Conservation (phyloP, 2,113 vertebrate genomes). For the Rhadina sibilatrix region DNA sequence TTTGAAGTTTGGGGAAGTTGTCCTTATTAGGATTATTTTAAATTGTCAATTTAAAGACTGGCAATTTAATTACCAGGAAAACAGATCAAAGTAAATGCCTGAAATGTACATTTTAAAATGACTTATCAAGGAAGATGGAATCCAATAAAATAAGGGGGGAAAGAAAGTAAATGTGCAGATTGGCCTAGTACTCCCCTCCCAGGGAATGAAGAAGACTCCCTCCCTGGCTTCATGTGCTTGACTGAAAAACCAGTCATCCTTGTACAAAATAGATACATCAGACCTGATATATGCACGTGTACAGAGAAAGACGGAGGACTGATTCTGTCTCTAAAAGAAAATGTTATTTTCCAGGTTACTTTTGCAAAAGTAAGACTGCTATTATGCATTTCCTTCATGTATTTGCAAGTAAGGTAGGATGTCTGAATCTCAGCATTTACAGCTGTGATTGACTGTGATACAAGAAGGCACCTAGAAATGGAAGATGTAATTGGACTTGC, state of each 20-base stretch:
- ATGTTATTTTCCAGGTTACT: not conserved
- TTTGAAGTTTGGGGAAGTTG: constrained; percentile 58
- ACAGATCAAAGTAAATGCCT: constrained; percentile 54
- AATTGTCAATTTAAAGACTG: constrained; percentile 33
- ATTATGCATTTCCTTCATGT: not conserved
- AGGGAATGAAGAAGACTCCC: not conserved
- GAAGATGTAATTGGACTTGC: not conserved
- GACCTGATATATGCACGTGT: not conserved
- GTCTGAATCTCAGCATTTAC: not conserved
- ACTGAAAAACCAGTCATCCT: not conserved
- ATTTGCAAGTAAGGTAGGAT: not conserved
- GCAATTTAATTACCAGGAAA: constrained; percentile 56
- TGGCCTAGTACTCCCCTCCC: not conserved
- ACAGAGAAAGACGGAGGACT: not conserved
- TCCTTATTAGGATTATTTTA: constrained; percentile 63
- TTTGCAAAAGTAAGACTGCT: not conserved
- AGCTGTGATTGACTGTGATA: not conserved
- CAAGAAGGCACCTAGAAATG: not conserved
- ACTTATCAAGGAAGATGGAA: constrained; percentile 21
- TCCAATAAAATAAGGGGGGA: constrained; percentile 19
- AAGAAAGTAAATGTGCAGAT: constrained; percentile 13
- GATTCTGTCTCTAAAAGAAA: not conserved
- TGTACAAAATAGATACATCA: not conserved
- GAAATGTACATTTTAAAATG: constrained; percentile 33
- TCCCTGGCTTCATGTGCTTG: not conserved